phyloP scores from a whole-genome alignment of 1,140 invertebrate genomes.

The Orussus abietinus region DNA sequence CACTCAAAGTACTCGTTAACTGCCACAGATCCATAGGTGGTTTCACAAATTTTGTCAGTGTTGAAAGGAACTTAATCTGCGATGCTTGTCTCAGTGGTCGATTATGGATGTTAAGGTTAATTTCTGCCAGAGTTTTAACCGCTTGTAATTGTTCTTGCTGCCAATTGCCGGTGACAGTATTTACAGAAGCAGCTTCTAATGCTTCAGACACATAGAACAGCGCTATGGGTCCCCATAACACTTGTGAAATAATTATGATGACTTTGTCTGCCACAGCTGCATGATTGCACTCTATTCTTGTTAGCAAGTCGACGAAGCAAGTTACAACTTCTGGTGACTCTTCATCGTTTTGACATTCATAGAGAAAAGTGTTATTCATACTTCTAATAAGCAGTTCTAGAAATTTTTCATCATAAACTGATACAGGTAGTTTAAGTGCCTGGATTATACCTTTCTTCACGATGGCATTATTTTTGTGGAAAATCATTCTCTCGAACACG shows the following conservation, averaged over 20 bases:
- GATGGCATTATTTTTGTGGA: slow-evolving; percentile 49
- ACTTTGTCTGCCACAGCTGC: too few relatives aligned
- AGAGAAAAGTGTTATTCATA: slow-evolving; percentile 38
- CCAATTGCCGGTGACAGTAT: slow-evolving; percentile 13
- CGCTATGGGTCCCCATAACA: slow-evolving; percentile 40
- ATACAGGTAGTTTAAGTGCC: slow-evolving; percentile 24
- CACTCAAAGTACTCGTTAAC: slow-evolving; percentile 17
- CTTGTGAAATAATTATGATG: slow-evolving; percentile 17
- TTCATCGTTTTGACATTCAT: slow-evolving; percentile 22
- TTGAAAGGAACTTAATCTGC: slow-evolving; percentile 28
- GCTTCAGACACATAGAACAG: slow-evolving; percentile 37
- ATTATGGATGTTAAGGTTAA: slow-evolving; percentile 30
- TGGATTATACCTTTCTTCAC: slow-evolving; percentile 45
- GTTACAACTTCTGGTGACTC: slow-evolving; percentile 24
- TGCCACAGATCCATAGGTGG: not conserved
- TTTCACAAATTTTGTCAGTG: slow-evolving; percentile 11
- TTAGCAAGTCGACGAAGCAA: too few relatives aligned
- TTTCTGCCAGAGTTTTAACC: slow-evolving; percentile 1
- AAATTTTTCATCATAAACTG: slow-evolving; percentile 25
- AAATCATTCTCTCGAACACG: slow-evolving; percentile 44
- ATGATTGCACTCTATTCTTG: too few relatives aligned
- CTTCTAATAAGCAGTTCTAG: slow-evolving; percentile 23
- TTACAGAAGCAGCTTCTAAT: slow-evolving; percentile 16
- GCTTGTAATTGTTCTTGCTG: slow-evolving; percentile 21
- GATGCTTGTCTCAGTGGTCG: slow-evolving; percentile 22